Percentiles rank a stretch among this genome's conserved stretches.
Conservation (phyloP, 2,888 invertebrate species). For the Adela reaumurella region DNA sequence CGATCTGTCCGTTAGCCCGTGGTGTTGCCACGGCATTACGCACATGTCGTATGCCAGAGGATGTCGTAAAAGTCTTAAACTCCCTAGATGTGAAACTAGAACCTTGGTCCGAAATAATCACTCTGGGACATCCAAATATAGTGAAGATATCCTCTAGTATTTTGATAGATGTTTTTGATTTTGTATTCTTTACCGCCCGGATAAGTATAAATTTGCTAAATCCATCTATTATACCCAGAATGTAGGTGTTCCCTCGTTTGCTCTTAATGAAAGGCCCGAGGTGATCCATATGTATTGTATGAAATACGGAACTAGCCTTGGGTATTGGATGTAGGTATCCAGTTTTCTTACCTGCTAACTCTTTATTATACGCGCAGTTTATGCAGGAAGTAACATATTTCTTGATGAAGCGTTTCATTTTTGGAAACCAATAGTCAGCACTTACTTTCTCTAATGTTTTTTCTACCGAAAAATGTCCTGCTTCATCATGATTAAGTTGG, state of each 20-base stretch:
- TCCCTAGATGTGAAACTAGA: slow-evolving; percentile 9
- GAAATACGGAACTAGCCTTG: slow-evolving; percentile 11
- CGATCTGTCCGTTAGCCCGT: slow-evolving; percentile 18
- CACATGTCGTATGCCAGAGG: slow-evolving; percentile 9
- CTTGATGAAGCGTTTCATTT: slow-evolving; percentile 2
- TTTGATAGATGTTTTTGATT: slow-evolving; percentile 4
- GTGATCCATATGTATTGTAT: slow-evolving; percentile 12
- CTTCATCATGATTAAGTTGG: background rate
- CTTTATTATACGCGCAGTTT: slow-evolving; percentile 4
- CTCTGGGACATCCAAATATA: slow-evolving; percentile 7
- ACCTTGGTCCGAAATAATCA: slow-evolving; percentile 10
- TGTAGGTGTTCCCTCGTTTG: slow-evolving; percentile 5
- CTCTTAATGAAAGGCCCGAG: slow-evolving; percentile 11
- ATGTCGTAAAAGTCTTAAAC: background rate
- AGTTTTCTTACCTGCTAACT: slow-evolving; percentile 4
- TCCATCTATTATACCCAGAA: slow-evolving; percentile 8
- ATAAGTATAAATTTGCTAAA: slow-evolving; percentile 8
- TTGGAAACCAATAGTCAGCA: slow-evolving; percentile 4
- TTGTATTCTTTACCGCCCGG: slow-evolving; percentile 8
- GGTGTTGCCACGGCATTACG: slow-evolving; percentile 11
- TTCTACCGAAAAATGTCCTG: background rate
- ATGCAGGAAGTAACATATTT: slow-evolving; percentile 4
- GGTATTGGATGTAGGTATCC: slow-evolving; percentile 11
- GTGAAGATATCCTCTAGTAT: slow-evolving; percentile 5
- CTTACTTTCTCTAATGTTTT: slow-evolving; percentile 3